Conservation (phyloP, 1,140 invertebrate genomes). For the Chlorops oryzae region DNA sequence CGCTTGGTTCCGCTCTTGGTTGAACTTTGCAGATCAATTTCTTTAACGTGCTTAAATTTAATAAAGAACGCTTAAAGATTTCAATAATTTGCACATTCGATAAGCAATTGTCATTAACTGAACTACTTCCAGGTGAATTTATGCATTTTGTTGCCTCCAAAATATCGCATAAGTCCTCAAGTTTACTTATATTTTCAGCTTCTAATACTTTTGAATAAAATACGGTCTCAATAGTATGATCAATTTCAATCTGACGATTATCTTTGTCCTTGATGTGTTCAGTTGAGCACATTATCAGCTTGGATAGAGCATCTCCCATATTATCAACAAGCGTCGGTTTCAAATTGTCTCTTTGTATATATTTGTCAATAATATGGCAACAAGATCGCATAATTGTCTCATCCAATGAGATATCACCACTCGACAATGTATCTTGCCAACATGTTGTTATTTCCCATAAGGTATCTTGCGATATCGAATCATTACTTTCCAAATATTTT, state of each 20-base stretch:
- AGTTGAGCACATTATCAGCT: conserved; percentile 37
- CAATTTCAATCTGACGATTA: conserved; percentile 20
- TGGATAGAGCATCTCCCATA: conserved; percentile 39
- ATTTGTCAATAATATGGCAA: conserved; percentile 25
- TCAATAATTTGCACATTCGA: neutral
- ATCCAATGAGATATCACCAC: conserved; percentile 36
- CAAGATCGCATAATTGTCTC: conserved; percentile 27
- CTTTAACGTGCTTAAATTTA: conserved; percentile 9
- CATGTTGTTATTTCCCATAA: conserved; percentile 52
- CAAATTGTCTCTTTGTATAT: conserved; percentile 14
- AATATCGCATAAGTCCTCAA: conserved; percentile 3
- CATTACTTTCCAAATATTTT: conserved; percentile 25
- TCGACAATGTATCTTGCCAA: conserved; percentile 52
- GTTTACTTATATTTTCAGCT: neutral
- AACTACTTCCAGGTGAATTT: neutral
- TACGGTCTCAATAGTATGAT: conserved; percentile 19
- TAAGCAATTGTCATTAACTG: neutral
- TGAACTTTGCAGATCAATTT: conserved; percentile 8
- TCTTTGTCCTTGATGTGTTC: conserved; percentile 34
- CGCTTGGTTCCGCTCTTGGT: neutral
- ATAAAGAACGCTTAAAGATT: conserved; percentile 3
- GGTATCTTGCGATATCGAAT: conserved; percentile 49
- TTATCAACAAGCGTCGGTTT: conserved; percentile 25
- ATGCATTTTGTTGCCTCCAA: conserved; percentile 8
- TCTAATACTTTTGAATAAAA: neutral